Evolutionary conservation across 2,113 vertebrate species (phyloP).

Genomic region (Pseudorasbora parva): DNA sequence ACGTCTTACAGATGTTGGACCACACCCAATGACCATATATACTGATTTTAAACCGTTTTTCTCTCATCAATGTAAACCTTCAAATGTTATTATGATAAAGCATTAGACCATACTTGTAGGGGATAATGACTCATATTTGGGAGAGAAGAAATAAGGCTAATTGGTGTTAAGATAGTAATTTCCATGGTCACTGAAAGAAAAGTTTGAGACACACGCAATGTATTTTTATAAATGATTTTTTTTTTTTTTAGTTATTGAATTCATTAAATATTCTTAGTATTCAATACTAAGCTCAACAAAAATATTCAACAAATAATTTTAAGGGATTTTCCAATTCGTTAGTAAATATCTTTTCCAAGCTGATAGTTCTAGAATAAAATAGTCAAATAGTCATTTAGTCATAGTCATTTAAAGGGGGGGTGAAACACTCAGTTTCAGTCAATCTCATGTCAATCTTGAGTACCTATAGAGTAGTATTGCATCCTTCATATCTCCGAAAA

Average conservation of each 20-base stretch:
- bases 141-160: neutral
- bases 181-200: neutral
- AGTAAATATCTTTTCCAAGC: too few species aligned
- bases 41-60: neutral
- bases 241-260: neutral
- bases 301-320: neutral
- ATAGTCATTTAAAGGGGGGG: too few species aligned
- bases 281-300: neutral
- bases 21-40: conserved; percentile 77
- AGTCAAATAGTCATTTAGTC: too few species aligned
- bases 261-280: neutral
- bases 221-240: too few species aligned
- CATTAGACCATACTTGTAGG: neutral
- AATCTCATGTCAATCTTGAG: too few species aligned
- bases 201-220: neutral
- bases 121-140: neutral
- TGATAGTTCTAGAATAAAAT: neutral
- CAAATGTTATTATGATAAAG: neutral
- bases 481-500: too few species aligned
- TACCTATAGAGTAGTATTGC: too few species aligned
- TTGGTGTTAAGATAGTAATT: neutral
- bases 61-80: neutral
- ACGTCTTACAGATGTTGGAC: conserved; percentile 61
- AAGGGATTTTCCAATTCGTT: neutral
- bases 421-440: too few species aligned